phyloP scores from a whole-genome alignment of 53 echinoderm and acorn worm species.

The Zoroaster sp. region DNA sequence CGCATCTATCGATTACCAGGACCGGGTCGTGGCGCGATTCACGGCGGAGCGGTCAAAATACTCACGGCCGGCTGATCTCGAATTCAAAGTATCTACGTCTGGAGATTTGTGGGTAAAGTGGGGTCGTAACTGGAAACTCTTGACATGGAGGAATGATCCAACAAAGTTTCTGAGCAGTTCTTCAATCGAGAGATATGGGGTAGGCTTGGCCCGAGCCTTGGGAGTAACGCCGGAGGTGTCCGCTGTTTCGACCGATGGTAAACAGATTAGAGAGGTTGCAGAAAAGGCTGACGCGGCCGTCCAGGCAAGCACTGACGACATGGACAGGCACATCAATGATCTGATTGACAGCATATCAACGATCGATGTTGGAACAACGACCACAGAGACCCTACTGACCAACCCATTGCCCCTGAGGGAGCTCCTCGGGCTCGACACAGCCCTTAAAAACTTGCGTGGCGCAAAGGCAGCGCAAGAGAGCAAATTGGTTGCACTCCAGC shows the following conservation, averaged over 20 bases:
- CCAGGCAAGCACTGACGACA: not conserved
- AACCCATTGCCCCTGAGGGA: not conserved
- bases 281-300: conserved; percentile 5
- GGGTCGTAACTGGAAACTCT: too few species aligned
- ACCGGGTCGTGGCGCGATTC: too few species aligned
- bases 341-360: not conserved
- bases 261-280: not conserved
- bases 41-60: conserved; percentile 12
- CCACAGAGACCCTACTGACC: not conserved
- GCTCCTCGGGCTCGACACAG: conserved; percentile 1
- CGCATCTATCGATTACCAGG: not conserved
- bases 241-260: not conserved
- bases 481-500: not conserved
- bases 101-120: conserved; percentile 9
- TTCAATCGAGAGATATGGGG: conserved; percentile 11
- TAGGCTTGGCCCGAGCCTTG: conserved; percentile 8
- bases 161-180: conserved; percentile 17
- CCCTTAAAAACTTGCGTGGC: not conserved
- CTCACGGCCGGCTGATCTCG: conserved; percentile 1
- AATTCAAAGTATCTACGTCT: conserved; percentile 2
- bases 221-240: not conserved
- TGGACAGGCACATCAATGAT: not conserved
- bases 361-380: too few species aligned
- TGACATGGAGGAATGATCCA: too few species aligned
- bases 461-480: conserved; percentile 2